Conservation (phyloP, 1,140 invertebrate genomes). For the Nasonia vitripennis region DNA sequence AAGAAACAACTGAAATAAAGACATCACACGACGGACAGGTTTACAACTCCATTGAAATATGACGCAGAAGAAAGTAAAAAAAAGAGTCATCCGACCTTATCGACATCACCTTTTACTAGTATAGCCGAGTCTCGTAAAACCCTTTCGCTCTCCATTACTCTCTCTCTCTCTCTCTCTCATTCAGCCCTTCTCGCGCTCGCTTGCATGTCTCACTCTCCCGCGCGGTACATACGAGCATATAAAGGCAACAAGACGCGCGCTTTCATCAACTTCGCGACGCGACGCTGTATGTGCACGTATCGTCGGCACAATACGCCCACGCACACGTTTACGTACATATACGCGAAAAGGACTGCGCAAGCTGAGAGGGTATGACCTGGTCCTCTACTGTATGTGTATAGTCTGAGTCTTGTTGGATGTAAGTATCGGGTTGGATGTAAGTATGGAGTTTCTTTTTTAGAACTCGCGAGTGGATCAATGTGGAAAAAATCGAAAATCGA, state of each 20-base stretch:
- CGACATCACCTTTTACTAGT: background rate
- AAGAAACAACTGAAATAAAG: background rate
- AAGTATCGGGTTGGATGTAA: background rate
- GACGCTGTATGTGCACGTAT: background rate
- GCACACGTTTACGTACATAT: background rate
- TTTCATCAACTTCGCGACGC: background rate
- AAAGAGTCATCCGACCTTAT: background rate
- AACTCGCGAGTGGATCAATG: too few relatives aligned
- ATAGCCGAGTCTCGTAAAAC: background rate
- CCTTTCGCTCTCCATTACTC: background rate
- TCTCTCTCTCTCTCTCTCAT: background rate
- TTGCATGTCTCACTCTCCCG: too few relatives aligned
- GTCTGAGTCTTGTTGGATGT: background rate
- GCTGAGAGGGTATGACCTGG: background rate
- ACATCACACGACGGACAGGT: background rate
- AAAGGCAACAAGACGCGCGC: background rate
- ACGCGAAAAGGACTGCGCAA: background rate
- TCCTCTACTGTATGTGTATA: too few relatives aligned
- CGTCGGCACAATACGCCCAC: background rate
- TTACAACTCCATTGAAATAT: slow-evolving; percentile 1
- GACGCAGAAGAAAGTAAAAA: background rate
- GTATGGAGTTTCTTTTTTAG: too few relatives aligned
- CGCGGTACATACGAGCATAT: background rate
- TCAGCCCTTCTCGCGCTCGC: background rate
- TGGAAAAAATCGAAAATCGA: too few relatives aligned